Base-by-base conservation (phyloP, 2,113 vertebrate genomes). In the Carettochelys insculpta region DNA sequence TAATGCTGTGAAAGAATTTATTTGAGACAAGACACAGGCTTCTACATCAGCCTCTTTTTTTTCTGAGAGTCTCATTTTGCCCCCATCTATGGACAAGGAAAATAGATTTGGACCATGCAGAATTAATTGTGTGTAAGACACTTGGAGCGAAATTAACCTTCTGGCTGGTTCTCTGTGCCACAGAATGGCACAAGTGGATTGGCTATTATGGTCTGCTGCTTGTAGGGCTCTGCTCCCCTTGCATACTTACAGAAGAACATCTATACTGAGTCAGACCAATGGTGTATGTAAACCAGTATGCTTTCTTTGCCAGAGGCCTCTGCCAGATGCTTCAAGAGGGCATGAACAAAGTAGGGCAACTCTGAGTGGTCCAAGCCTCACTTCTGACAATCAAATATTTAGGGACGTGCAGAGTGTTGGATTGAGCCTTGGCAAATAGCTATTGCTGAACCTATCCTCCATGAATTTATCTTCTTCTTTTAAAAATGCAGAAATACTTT, bases 1-100 rank as follows among this genome's bases (percentile, higher is more conserved):
- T 3, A 9, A 6, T 50, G 9, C 1, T 5, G 2, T 0, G 34
- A 2, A 2, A 38, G 76, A 16, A 25, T 53, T 31, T 19, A 50
- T 68, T 12, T 29, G 2, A 61, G 56, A 5, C 29, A n/a, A n/a
- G n/a, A n/a, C n/a, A n/a, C n/a, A n/a, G 14, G 14, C 56, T n/a
- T 61, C 56, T 61, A 38, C 65, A 11, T 20, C 38, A 38, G 20
- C 41, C 65, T 71, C 38, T 41, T 9, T 41, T 22, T 71, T 20
- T 61, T 14, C 11, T n/a, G n/a, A n/a, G 31, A 61, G 56, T 61
- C 27, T 61, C 56, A 61, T 61, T 34, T 61, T n/a, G n/a, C n/a
- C 56, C 56, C 8, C 11, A 61, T 34, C 31, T 31, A 61, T 61
- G 34, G 56, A 61, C 31, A 34, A 6, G 29, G 17, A 61, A 61